A percentile compares a stretch with the other conserved stretches of the same genome.
These are phyloP conservation scores for Heterochromis multidens DNA, from an alignment of 2,113 vertebrate genomes.

Conservation along the genomic window DNA sequence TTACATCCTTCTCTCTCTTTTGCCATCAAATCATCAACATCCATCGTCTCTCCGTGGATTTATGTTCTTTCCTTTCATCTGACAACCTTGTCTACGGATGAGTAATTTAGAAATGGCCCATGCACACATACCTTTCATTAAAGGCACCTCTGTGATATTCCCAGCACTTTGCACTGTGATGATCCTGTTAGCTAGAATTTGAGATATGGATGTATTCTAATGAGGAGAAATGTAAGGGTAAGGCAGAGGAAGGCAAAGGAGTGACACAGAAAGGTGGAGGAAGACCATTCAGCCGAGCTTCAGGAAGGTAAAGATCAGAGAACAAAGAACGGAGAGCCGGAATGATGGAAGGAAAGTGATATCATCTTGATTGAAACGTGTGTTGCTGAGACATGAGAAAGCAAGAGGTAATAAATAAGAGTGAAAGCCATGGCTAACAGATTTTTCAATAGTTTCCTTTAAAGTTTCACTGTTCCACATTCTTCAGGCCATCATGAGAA, in stretches of 20 bases:
- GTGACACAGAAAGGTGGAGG: not conserved
- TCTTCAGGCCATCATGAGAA: not conserved
- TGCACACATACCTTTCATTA: constrained; percentile 43
- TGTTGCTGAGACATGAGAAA: not conserved
- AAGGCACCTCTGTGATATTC: constrained; percentile 21
- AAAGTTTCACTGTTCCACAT: not conserved
- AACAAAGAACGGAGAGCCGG: not conserved
- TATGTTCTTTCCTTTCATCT: constrained; percentile 40
- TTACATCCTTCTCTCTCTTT: not conserved
- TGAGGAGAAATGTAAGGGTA: constrained; percentile 6
- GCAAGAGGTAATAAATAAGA: not conserved
- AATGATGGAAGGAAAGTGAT: constrained; percentile 1
- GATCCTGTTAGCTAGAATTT: constrained; percentile 29
- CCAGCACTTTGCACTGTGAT: constrained; percentile 19
- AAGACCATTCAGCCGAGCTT: not conserved
- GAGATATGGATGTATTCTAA: constrained; percentile 25
- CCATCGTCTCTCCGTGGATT: constrained; percentile 11
- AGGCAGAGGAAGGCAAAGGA: not conserved
- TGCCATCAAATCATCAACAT: not conserved
- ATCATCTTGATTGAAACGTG: not conserved
- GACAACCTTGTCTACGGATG: constrained; percentile 7
- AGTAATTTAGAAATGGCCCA: constrained; percentile 52
- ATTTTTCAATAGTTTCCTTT: constrained; percentile 4
- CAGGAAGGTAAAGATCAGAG: not conserved
- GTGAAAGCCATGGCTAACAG: not conserved